phyloP scores from a whole-genome alignment of 2,888 invertebrate genomes.

The Eilema caniola region DNA sequence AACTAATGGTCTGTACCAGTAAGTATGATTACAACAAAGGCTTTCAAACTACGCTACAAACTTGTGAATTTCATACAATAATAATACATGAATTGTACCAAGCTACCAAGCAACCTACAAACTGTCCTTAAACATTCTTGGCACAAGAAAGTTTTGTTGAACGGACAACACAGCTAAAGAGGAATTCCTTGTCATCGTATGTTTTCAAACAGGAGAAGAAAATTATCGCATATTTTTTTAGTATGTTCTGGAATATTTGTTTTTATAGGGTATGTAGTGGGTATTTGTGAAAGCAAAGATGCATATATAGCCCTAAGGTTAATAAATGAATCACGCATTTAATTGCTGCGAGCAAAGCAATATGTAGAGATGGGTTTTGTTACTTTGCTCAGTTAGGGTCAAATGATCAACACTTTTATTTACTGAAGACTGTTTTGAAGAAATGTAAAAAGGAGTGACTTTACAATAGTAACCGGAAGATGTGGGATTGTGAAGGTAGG shows the following conservation, averaged over 20 bases:
- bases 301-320: background rate
- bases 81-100: background rate
- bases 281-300: background rate
- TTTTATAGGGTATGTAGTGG: background rate
- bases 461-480: too few relatives aligned
- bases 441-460: background rate
- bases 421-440: background rate
- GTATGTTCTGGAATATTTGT: background rate
- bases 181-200: constrained; percentile 6
- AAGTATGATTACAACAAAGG: background rate
- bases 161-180: background rate
- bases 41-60: background rate
- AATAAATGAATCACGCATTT: constrained; percentile 7
- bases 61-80: background rate
- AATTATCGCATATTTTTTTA: background rate
- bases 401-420: constrained; percentile 8
- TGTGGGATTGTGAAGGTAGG: background rate
- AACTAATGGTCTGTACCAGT: background rate
- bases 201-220: background rate
- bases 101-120: background rate
- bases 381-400: background rate
- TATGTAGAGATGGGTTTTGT: background rate
- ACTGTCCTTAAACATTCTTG: constrained; percentile 11
- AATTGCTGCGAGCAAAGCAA: constrained; percentile 7
- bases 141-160: constrained; percentile 11